Conservation (phyloP, 2,797 vertebrate genomes). For the Acanthurus leucopareius region DNA sequence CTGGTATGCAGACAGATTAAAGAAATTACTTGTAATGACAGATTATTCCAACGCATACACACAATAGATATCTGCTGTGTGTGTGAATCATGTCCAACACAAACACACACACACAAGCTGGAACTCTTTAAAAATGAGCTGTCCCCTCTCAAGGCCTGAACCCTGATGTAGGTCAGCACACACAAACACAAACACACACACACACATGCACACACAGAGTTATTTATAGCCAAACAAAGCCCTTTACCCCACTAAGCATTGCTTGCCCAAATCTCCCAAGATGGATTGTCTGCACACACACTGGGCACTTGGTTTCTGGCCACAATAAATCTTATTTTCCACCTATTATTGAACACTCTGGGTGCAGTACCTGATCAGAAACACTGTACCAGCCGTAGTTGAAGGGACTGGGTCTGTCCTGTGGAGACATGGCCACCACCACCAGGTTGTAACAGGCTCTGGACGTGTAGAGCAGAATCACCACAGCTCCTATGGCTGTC, state of each 20-base stretch:
- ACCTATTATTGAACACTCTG: not conserved
- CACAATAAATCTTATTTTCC: conserved; percentile 2
- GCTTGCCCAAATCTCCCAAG: conserved; percentile 67
- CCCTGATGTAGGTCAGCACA: conserved; percentile 74
- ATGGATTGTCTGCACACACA: conserved; percentile 36
- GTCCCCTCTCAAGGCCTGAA: conserved; percentile 29
- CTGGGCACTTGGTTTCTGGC: not conserved
- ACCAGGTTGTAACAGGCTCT: conserved; percentile 97
- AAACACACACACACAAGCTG: conserved; percentile 11
- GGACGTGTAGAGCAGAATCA: conserved; percentile 93
- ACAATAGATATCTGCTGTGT: not conserved
- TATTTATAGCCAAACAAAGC: conserved; percentile 85
- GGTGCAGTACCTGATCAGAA: conserved; percentile 89
- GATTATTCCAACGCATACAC: conserved; percentile 37
- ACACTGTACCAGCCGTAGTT: conserved; percentile 97
- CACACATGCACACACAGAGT: conserved; percentile 40
- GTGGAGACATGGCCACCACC: conserved; percentile 90
- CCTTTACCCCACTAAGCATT: conserved; percentile 73
- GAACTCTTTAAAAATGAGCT: conserved; percentile 29
- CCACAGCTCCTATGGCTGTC: conserved; percentile 89
- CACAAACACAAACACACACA: conserved; percentile 22
- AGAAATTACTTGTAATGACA: conserved; percentile 29
- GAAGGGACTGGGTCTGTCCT: conserved; percentile 90
- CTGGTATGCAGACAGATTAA: conserved; percentile 43
- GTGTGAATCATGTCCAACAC: conserved; percentile 1